These are phyloP conservation scores for Drosophila kohkoa DNA, from an alignment of 1,140 invertebrate genomes.

Conservation along the genomic window DNA sequence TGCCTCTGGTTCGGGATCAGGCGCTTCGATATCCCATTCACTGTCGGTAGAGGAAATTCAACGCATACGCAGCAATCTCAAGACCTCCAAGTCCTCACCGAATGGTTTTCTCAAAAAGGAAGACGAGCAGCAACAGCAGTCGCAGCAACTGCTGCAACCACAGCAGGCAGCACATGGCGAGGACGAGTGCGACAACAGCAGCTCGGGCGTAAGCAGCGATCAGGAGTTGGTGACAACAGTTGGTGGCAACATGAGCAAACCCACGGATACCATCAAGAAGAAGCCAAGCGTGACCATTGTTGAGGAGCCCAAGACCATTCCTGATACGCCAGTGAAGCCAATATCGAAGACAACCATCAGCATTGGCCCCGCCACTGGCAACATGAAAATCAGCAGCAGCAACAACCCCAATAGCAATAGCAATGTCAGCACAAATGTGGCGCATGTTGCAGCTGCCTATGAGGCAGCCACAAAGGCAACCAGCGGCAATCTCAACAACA, in stretches of 20 bases:
- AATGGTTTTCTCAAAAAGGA: constrained; percentile 89
- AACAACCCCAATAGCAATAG: constrained; percentile 8
- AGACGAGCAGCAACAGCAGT: constrained; percentile 73
- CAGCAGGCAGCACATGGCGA: constrained; percentile 66
- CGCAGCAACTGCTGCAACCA: constrained; percentile 50
- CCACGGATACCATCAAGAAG: constrained; percentile 83
- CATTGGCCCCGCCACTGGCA: constrained; percentile 42
- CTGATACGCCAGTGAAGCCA: constrained; percentile 53
- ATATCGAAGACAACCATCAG: constrained; percentile 69
- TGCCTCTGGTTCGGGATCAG: constrained; percentile 86
- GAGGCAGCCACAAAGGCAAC: constrained; percentile 46
- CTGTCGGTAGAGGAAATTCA: constrained; percentile 95
- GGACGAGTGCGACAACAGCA: constrained; percentile 94
- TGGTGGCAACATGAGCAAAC: constrained; percentile 35
- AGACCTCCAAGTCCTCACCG: constrained; percentile 93
- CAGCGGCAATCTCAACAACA: constrained; percentile 48
- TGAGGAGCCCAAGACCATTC: constrained; percentile 77
- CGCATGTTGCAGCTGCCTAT: constrained; percentile 53
- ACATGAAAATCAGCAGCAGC: constrained; percentile 5
- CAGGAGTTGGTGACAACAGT: constrained; percentile 87
- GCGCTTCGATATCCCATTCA: constrained; percentile 91
- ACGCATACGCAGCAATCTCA: constrained; percentile 92
- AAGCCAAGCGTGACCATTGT: constrained; percentile 80
- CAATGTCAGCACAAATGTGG: constrained; percentile 47
- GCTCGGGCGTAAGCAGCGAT: constrained; percentile 94